These are phyloP conservation scores for Rhabdomys pumilio DNA, from an alignment of 2,797 vertebrate genomes.

Conservation along the genomic window DNA sequence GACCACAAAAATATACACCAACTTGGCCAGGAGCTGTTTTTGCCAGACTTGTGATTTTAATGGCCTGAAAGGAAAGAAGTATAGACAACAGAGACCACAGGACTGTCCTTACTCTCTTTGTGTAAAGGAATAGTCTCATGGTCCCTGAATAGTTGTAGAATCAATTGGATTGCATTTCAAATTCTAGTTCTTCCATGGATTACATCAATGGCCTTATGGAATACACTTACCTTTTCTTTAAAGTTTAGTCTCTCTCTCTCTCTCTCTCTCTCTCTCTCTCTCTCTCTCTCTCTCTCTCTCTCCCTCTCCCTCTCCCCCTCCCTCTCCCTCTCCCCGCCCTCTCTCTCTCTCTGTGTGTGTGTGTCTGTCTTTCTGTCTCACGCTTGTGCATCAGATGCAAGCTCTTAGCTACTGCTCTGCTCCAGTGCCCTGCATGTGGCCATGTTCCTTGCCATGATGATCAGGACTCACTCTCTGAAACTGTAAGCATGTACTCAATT, in stretches of 20 bases:
- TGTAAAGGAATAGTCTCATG: slow-evolving; percentile 1
- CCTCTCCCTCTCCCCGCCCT: not conserved
- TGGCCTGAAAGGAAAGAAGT: not conserved
- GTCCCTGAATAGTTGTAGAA: not conserved
- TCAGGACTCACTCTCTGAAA: not conserved
- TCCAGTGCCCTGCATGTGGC: not conserved
- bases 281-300: not conserved
- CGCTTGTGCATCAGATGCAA: not conserved
- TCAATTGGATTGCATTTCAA: slow-evolving; percentile 30
- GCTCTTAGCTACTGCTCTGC: not conserved
- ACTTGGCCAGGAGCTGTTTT: not conserved
- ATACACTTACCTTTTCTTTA: not conserved
- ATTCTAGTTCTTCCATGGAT: slow-evolving; percentile 11
- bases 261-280: not conserved
- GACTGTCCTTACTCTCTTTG: not conserved
- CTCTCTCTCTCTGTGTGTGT: not conserved
- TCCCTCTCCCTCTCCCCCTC: not conserved
- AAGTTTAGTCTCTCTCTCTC: not conserved
- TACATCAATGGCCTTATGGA: not conserved
- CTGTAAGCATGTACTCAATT: not conserved
- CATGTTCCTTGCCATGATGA: not conserved
- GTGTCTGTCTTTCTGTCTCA: not conserved
- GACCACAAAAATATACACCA: not conserved
- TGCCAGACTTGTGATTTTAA: not conserved
- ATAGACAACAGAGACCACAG: not conserved